phyloP scores from a whole-genome alignment of 2,797 vertebrate species.

The Sebastes baramenuke region DNA sequence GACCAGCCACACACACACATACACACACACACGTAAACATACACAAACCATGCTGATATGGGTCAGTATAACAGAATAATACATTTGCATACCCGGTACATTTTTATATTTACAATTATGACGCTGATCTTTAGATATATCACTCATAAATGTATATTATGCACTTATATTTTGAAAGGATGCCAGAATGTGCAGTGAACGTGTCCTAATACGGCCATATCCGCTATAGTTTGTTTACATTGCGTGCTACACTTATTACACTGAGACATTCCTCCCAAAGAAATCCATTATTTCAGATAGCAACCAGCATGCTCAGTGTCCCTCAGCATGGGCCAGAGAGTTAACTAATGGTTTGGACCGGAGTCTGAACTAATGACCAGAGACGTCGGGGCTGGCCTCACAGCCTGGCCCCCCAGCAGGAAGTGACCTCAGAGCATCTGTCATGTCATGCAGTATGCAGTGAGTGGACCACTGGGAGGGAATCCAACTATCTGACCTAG shows the following conservation, averaged over 20 bases:
- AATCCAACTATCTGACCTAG: background rate
- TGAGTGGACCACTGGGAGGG: background rate
- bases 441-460: background rate
- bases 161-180: slow-evolving; percentile 9
- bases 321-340: slow-evolving; percentile 16
- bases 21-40: slow-evolving; percentile 11
- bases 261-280: slow-evolving; percentile 6
- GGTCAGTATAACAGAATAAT: slow-evolving; percentile 4
- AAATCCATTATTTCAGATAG: slow-evolving; percentile 11
- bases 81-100: background rate
- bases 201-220: slow-evolving; percentile 29
- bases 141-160: background rate
- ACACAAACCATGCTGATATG: slow-evolving; percentile 13
- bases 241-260: background rate
- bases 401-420: slow-evolving; percentile 26
- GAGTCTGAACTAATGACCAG: slow-evolving; percentile 31
- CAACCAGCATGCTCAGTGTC: background rate
- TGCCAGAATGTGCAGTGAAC: slow-evolving; percentile 5
- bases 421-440: slow-evolving; percentile 41
- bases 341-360: slow-evolving; percentile 25
- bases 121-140: background rate
- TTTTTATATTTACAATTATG: background rate
- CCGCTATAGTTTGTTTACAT: slow-evolving; percentile 1
- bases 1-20: slow-evolving; percentile 44
- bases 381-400: slow-evolving; percentile 2